Evolutionary conservation across 2,888 invertebrate species (phyloP), one percentile per base, ranked within the genome.

Genomic region (Meghimatium bilineatum): DNA sequence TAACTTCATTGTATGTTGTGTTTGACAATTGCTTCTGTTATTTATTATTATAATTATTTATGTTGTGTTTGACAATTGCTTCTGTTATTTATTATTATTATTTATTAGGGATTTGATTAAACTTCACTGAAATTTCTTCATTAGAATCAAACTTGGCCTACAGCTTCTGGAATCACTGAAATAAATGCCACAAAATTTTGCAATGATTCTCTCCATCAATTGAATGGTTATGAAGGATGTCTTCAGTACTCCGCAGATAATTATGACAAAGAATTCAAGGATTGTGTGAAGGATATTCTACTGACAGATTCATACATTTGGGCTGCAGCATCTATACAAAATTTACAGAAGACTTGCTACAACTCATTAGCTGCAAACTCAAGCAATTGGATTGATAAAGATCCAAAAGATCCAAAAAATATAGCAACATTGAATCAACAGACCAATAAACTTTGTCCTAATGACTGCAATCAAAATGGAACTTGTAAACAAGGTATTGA

Each of bases 81-180:
- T 8, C 12, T 44, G 44, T 44, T 12, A 44, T 56, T 56, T 23
- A 12, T 14, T 56, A 56, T 56, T 56, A 56, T 56, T n/a, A n/a
- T n/a, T n/a, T 63, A n/a, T 63, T n/a, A n/a, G n/a, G n/a, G 26
- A 63, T 63, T 63, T 63, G n/a, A 63, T 63, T 6, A 63, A 63
- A 63, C 60, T n/a, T n/a, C n/a, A 63, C n/a, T 63, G 26, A n/a
- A 63, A n/a, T 63, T n/a, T 63, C n/a, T 74, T 80, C 26, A 23
- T 23, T 77, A 89, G 89, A 80, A 44, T n/a, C 84, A 86, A 29
- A 78, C 81, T 6, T 90, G 89, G 88, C 89, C 90, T 32, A 89
- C 89, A 56, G 66, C 82, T 17, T 84, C 79, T 74, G 88, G 87
- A 56, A 87, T 84, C 29, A 89, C 88, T 14, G 84, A 88, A 77